phyloP scores from a whole-genome alignment of 2,888 invertebrate species.

The Hetaerina titia region DNA sequence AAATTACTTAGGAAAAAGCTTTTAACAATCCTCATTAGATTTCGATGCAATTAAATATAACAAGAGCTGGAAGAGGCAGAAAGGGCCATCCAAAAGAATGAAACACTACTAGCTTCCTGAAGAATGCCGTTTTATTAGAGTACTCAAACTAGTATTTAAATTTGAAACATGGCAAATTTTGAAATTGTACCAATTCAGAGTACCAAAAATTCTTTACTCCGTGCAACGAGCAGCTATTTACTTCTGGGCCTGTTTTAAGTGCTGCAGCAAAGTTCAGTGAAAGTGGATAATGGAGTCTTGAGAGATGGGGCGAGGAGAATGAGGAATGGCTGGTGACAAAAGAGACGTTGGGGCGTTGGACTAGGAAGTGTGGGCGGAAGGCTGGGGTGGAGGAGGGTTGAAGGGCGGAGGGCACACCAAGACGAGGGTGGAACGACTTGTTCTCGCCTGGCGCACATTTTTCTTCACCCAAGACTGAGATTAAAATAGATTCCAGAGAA shows the following conservation, averaged over 20 bases:
- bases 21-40: background rate
- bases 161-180: background rate
- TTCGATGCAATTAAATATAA: background rate
- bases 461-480: background rate
- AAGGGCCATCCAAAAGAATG: background rate
- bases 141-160: background rate
- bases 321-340: constrained; percentile 22
- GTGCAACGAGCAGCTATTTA: background rate
- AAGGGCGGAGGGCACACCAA: background rate
- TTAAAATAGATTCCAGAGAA: background rate
- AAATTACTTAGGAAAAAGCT: background rate
- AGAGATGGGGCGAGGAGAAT: background rate
- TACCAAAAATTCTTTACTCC: background rate
- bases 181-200: background rate
- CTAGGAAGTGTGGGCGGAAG: background rate
- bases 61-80: background rate
- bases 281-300: constrained; percentile 31
- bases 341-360: background rate
- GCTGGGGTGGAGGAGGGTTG: background rate
- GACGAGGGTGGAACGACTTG: background rate
- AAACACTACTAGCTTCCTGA: background rate
- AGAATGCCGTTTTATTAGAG: background rate
- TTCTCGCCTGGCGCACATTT: background rate
- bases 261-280: constrained; percentile 29
- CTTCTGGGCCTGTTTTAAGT: background rate